Evolutionary conservation across 2,888 invertebrate genomes (phyloP).

Genomic region (Drosophila seclusa): DNA sequence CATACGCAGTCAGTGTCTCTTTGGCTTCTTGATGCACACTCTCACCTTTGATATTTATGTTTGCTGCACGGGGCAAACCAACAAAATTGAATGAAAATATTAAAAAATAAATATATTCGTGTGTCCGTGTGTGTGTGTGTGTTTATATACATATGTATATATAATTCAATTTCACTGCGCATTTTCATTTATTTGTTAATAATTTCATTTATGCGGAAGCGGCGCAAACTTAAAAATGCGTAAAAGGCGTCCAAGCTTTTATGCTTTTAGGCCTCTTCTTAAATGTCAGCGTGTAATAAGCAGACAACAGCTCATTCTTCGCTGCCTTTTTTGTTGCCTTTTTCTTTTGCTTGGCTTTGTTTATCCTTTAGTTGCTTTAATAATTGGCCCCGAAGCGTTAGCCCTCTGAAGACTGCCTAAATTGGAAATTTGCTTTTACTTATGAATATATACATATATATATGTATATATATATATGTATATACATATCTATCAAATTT

Average conservation of each 20-base stretch:
- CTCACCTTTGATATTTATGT: constrained; percentile 71
- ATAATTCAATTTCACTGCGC: constrained; percentile 62
- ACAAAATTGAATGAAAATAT: constrained; percentile 72
- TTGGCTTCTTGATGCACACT: constrained; percentile 40
- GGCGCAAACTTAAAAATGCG: constrained; percentile 52
- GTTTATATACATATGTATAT: constrained; percentile 10
- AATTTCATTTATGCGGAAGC: constrained; percentile 62
- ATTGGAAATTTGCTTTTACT: constrained; percentile 25
- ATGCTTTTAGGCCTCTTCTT: too few species aligned
- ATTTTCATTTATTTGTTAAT: constrained; percentile 73
- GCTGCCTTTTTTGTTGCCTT: background rate
- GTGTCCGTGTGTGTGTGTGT: background rate
- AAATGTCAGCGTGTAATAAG: too few species aligned
- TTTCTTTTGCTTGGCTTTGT: constrained; percentile 9
- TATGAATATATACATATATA: background rate
- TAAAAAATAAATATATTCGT: constrained; percentile 31
- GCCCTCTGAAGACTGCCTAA: constrained; percentile 37
- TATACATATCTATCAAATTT: constrained; percentile 8
- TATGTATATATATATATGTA: constrained; percentile 11
- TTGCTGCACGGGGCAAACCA: constrained; percentile 27
- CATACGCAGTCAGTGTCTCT: constrained; percentile 20
- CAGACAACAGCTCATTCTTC: constrained; percentile 28
- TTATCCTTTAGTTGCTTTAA: constrained; percentile 21
- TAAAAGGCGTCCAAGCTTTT: constrained; percentile 53
- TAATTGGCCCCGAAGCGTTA: constrained; percentile 33